phyloP scores from a whole-genome alignment of 30 jellyfish, hydroid and myxozoan genomes.

The Turritopsis rubra region DNA sequence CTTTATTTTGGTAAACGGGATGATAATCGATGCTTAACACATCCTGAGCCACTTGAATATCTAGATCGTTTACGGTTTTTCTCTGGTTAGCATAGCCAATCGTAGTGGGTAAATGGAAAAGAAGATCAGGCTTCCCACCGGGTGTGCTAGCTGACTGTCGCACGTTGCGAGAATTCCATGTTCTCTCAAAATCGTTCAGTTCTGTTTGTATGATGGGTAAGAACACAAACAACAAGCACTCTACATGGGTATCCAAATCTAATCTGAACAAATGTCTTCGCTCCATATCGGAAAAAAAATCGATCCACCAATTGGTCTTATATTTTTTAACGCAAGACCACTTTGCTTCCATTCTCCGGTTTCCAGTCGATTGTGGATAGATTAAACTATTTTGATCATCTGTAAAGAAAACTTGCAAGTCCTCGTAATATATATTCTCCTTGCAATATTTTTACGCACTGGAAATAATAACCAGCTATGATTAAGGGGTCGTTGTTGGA shows the following conservation, averaged over 20 bases:
- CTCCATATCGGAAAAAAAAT: slow-evolving; percentile 14
- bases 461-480: slow-evolving; percentile 11
- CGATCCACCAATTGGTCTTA: slow-evolving; percentile 28
- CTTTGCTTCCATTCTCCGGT: slow-evolving; percentile 34
- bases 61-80: not conserved
- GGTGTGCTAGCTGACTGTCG: slow-evolving; percentile 31
- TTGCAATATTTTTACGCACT: slow-evolving; percentile 6
- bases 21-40: slow-evolving; percentile 17
- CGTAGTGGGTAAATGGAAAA: slow-evolving; percentile 21
- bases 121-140: slow-evolving; percentile 37
- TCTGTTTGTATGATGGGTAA: slow-evolving; percentile 25
- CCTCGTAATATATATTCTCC: slow-evolving; percentile 28
- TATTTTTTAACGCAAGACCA: slow-evolving; percentile 29
- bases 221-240: slow-evolving; percentile 20
- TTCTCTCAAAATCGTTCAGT: slow-evolving; percentile 7
- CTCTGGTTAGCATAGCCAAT: slow-evolving; percentile 21
- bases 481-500: slow-evolving; percentile 34
- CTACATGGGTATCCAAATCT: slow-evolving; percentile 28
- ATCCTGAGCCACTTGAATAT: slow-evolving; percentile 20
- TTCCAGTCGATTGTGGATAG: slow-evolving; percentile 31
- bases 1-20: slow-evolving; percentile 26
- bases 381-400: slow-evolving; percentile 18
- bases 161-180: not conserved
- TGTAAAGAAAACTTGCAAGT: slow-evolving; percentile 32
- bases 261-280: slow-evolving; percentile 2